These are phyloP conservation scores for Dipodomys merriami DNA, from an alignment of 2,113 vertebrate genomes.

Conservation along the genomic window DNA sequence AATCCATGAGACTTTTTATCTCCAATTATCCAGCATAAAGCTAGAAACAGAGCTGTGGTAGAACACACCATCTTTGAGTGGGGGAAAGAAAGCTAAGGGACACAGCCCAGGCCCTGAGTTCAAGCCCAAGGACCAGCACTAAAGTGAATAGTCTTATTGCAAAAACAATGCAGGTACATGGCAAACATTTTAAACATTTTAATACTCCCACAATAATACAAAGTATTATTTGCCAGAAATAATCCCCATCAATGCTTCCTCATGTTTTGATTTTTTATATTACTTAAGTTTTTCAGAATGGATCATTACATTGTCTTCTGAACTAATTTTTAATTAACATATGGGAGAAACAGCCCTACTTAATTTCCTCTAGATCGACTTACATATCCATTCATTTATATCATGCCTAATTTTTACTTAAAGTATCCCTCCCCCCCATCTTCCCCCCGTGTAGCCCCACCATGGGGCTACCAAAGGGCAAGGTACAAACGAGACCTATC, in stretches of 20 bases:
- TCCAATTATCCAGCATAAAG: too few relatives aligned
- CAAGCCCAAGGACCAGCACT: too few relatives aligned
- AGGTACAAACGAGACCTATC: background rate
- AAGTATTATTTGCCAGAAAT: background rate
- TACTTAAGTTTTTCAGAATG: background rate
- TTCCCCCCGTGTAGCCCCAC: background rate
- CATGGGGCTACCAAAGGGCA: too few relatives aligned
- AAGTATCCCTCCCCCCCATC: too few relatives aligned
- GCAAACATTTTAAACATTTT: background rate
- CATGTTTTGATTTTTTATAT: background rate
- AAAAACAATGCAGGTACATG: background rate
- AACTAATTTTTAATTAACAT: background rate
- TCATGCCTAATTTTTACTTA: too few relatives aligned
- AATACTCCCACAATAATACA: background rate
- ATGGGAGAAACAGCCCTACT: background rate
- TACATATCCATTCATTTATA: background rate
- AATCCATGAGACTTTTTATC: too few relatives aligned
- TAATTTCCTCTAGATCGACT: background rate
- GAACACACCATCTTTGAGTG: too few relatives aligned
- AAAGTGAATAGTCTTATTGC: too few relatives aligned
- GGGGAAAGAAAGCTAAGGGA: too few relatives aligned
- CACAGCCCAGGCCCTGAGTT: too few relatives aligned
- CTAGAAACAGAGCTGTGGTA: too few relatives aligned
- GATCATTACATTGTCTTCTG: background rate
- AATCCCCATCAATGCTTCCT: background rate